Base-by-base conservation (phyloP, 35 echinoderm and acorn worm species). In the Holothuria glaberrima region DNA sequence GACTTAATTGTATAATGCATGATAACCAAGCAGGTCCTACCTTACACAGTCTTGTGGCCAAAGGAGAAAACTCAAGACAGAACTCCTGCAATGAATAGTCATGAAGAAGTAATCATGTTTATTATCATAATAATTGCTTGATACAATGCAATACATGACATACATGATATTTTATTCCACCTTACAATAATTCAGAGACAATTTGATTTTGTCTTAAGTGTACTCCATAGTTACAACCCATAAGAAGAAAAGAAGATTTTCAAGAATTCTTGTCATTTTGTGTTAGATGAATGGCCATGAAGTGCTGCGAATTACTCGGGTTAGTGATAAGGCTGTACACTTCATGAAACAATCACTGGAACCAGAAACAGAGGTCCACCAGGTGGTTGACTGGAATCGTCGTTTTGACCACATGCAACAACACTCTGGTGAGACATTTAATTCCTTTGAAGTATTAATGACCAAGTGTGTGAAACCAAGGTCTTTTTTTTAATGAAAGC, bases 391-490 rank as follows among this genome's bases (percentile, higher is more conserved):
- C 77, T 99, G 97, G 97, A 14, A 65, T 12, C 91, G 97, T 82
- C 33, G 97, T 30, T 99, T 99, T 91, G 97, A 99, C 64, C 90
- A 99, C 89, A 99, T 99, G 97, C 97, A 99, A 60, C 97, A 99
- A 82, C 97, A 99, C 68, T 93, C 97, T 79, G 97, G 97, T 99
- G 52, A 72, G 50, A 54, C 13, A 14, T 54, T 54, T 54, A 0
- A 54, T 1, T 14, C 12, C 50, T 46, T 46, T 46, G 44, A 54
- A 54, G 50, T 2, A 54, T 9, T 9, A 41, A 4, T 41, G 36
- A 41, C 36, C 36, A 41, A 41, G 36, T n/a, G n/a, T n/a, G 7
- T 41, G 7, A 41, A 41, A 41, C 7, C 7, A 4, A 4, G 2
- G 36, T 41, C 36, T 41, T 41, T 41, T n/a, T n/a, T 4, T 41